phyloP scores from a whole-genome alignment of 2,888 invertebrate species.

The Odontothrips loti region DNA sequence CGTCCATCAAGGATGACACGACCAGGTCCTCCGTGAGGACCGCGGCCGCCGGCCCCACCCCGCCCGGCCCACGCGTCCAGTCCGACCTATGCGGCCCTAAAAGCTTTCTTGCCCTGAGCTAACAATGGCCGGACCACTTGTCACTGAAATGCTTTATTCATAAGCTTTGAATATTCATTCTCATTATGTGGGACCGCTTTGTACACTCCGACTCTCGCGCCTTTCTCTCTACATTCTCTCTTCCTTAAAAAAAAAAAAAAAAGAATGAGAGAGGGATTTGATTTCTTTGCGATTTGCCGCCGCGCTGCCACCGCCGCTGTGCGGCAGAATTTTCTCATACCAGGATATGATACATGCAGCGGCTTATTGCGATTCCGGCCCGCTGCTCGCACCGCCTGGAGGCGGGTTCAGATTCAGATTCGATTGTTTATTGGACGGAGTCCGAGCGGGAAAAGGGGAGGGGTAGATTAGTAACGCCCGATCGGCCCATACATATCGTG shows the following conservation, averaged over 20 bases:
- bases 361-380: no score
- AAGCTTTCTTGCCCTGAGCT: constrained; percentile 26
- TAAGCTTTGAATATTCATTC: constrained; percentile 18
- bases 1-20: no score
- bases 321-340: no score
- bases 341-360: no score
- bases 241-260: no score
- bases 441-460: no score
- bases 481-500: no score
- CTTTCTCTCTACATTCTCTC: neutral
- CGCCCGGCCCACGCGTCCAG: neutral
- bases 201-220: neutral
- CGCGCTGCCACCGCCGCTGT: neutral
- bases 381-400: no score
- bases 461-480: no score
- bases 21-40: no score
- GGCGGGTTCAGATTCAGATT: no score
- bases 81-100: neutral
- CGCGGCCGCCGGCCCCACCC: neutral
- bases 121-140: constrained; percentile 21
- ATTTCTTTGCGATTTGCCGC: constrained; percentile 10
- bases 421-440: no score
- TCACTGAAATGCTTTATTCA: constrained; percentile 17
- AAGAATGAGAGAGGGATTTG: neutral
- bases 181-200: constrained; percentile 17